Evolutionary conservation across 2,888 invertebrate genomes (phyloP).

Genomic region (Auanema freiburgensis): DNA sequence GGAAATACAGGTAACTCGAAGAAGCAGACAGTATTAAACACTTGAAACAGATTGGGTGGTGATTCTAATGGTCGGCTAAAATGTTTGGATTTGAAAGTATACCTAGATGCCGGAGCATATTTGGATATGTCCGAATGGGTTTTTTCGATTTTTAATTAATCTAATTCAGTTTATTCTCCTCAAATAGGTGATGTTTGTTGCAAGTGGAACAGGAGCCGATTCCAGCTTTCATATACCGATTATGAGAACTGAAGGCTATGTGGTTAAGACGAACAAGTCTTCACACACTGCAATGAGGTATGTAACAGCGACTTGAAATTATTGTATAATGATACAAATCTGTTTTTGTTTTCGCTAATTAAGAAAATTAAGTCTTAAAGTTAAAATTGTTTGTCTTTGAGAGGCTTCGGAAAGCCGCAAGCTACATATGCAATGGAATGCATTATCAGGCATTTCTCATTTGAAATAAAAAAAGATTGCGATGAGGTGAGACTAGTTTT

Average conservation of each 20-base stretch:
- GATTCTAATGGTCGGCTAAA: constrained; percentile 77
- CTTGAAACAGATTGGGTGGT: constrained; percentile 36
- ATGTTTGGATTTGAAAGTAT: constrained; percentile 77
- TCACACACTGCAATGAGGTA: constrained; percentile 78
- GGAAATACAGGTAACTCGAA: constrained; percentile 75
- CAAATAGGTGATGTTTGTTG: constrained; percentile 12
- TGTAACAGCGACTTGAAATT: too few species aligned
- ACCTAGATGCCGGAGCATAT: constrained; percentile 82
- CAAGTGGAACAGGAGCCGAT: constrained; percentile 12
- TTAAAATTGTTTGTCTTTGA: background rate
- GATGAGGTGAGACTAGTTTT: too few species aligned
- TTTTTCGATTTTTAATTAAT: background rate
- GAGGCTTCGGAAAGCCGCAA: too few species aligned
- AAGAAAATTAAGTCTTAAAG: too few species aligned
- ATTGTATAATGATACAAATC: too few species aligned
- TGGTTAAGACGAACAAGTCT: constrained; percentile 83
- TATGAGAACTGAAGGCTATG: constrained; percentile 72
- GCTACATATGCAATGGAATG: too few species aligned
- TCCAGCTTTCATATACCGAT: constrained; percentile 75
- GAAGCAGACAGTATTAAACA: background rate
- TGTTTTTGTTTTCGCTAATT: too few species aligned
- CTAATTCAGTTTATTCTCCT: constrained; percentile 1
- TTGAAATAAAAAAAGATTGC: too few species aligned
- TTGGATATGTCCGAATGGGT: constrained; percentile 75
- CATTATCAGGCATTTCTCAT: too few species aligned